A percentile compares a stretch with the other conserved stretches of the same genome.
These are phyloP conservation scores for Hydractinia echinata DNA, from an alignment of 30 jellyfish, hydroid and myxozoan genomes.

Conservation along the genomic window DNA sequence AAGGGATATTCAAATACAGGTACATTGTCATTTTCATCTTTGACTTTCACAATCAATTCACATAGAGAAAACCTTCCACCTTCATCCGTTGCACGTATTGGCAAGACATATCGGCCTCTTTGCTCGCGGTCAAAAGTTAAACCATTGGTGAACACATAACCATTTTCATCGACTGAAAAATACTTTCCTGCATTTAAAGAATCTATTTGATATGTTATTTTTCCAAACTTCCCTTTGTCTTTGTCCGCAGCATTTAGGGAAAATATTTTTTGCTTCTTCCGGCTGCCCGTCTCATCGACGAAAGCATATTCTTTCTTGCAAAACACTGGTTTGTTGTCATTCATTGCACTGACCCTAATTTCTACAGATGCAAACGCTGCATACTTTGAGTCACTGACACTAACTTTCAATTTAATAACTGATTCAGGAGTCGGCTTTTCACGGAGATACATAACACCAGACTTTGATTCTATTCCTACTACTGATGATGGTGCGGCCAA, in stretches of 20 bases:
- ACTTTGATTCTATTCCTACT: not conserved
- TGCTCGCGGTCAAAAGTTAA: conserved; percentile 76
- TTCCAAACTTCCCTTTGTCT: conserved; percentile 33
- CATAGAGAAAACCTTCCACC: conserved; percentile 75
- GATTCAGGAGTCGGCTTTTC: conserved; percentile 44
- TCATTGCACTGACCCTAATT: conserved; percentile 7
- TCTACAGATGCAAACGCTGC: conserved; percentile 2
- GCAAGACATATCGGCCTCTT: conserved; percentile 32
- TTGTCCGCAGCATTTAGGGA: conserved; percentile 14
- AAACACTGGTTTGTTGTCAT: conserved; percentile 16
- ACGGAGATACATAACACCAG: conserved; percentile 16
- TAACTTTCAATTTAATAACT: conserved; percentile 37
- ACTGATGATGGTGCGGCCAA: conserved; percentile 41
- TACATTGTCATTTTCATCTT: conserved; percentile 85
- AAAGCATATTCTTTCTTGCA: not conserved
- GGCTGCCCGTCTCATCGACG: conserved; percentile 9
- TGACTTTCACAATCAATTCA: conserved; percentile 44
- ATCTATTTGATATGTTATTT: conserved; percentile 31
- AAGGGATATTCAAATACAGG: conserved; percentile 81
- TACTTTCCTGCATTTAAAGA: conserved; percentile 10
- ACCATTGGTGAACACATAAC: conserved; percentile 23
- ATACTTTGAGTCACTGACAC: conserved; percentile 63
- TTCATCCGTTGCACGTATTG: conserved; percentile 77
- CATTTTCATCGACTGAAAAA: conserved; percentile 25
- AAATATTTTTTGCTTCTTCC: conserved; percentile 8